Conservation (phyloP, 30 jellyfish, hydroid and myxozoan genomes). For the Chironex yamaguchii region DNA sequence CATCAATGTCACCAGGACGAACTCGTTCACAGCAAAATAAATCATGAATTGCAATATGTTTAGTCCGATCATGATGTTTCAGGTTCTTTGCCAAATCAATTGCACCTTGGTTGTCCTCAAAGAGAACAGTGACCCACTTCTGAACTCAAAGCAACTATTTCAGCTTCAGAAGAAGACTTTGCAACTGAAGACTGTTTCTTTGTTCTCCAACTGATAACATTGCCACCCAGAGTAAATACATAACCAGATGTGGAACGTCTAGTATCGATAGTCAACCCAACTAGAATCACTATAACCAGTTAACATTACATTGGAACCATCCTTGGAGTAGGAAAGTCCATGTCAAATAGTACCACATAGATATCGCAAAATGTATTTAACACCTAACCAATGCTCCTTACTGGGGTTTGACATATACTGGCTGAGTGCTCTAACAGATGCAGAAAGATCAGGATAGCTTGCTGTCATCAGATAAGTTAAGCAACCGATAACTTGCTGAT, state of each 20-base stretch:
- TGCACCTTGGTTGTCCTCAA: slow-evolving; percentile 65
- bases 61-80: slow-evolving; percentile 45
- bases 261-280: slow-evolving; percentile 5
- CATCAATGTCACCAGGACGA: slow-evolving; percentile 20
- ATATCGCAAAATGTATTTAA: slow-evolving; percentile 14
- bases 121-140: slow-evolving; percentile 19
- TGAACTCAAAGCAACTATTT: slow-evolving; percentile 33
- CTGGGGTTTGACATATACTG: slow-evolving; percentile 43
- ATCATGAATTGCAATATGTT: slow-evolving; percentile 54
- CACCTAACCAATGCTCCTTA: slow-evolving; percentile 36
- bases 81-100: slow-evolving; percentile 25
- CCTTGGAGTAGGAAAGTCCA: background rate
- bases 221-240: slow-evolving; percentile 22
- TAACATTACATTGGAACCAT: background rate
- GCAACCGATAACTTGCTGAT: slow-evolving; percentile 51
- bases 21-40: slow-evolving; percentile 40
- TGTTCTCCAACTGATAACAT: slow-evolving; percentile 27
- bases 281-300: background rate
- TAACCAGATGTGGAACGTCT: slow-evolving; percentile 17
- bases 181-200: slow-evolving; percentile 45
- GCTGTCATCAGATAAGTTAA: slow-evolving; percentile 23
- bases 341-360: slow-evolving; percentile 9
- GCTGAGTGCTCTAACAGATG: slow-evolving; percentile 33
- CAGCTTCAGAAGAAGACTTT: slow-evolving; percentile 57
- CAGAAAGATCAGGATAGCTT: slow-evolving; percentile 54